A percentile compares a stretch with the other conserved stretches of the same genome.
Evolutionary conservation across 2,113 vertebrate genomes (phyloP).

Genomic region (Chlamydotis undulata): DNA sequence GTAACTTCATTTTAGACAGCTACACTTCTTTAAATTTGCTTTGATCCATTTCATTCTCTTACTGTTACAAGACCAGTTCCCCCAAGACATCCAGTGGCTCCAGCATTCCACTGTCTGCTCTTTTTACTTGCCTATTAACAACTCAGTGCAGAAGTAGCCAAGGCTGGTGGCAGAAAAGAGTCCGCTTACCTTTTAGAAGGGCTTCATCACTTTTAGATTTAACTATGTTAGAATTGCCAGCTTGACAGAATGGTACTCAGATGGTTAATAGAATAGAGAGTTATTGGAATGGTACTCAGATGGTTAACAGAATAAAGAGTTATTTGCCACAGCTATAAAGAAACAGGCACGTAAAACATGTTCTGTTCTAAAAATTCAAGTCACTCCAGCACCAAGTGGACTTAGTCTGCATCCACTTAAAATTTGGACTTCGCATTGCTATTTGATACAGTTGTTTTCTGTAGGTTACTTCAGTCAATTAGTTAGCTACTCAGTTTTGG

Average conservation of each 20-base stretch:
- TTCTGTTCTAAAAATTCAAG: not conserved
- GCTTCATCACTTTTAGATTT: not conserved
- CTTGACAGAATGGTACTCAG: not conserved
- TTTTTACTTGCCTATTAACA: not conserved
- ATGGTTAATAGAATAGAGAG: not conserved
- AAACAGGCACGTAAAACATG: slow-evolving; percentile 10
- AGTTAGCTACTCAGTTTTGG: slow-evolving; percentile 12
- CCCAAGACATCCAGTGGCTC: not conserved
- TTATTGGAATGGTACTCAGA: not conserved
- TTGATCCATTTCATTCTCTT: not conserved
- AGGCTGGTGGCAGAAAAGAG: not conserved
- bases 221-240: not conserved
- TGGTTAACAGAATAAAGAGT: not conserved
- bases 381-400: slow-evolving; percentile 2
- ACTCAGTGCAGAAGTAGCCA: not conserved
- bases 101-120: not conserved
- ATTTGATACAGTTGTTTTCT: slow-evolving; percentile 37
- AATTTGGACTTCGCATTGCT: slow-evolving; percentile 17
- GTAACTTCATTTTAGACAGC: not conserved
- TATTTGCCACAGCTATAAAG: not conserved
- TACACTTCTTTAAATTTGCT: not conserved
- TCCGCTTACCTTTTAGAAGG: not conserved
- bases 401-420: slow-evolving; percentile 45
- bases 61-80: not conserved
- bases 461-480: slow-evolving; percentile 24